A percentile compares a stretch with the other conserved stretches of the same genome.
These are phyloP conservation scores for Scytalopus superciliaris DNA, from an alignment of 2,113 vertebrate genomes.

Conservation along the genomic window DNA sequence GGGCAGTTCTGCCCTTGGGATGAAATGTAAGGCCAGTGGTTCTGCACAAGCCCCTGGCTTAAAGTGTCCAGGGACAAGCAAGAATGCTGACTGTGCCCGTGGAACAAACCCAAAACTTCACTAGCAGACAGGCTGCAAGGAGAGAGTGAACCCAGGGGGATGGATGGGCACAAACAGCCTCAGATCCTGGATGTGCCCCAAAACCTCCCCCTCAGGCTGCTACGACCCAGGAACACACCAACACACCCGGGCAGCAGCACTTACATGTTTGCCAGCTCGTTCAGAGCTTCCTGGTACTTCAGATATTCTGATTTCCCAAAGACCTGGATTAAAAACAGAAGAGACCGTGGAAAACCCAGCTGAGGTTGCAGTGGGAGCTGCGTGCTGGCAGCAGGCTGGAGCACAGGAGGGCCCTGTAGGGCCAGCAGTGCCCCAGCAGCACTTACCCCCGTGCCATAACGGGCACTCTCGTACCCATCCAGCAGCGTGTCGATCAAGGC, in stretches of 20 bases:
- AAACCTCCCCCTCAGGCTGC: rapidly evolving
- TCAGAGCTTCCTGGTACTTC: slow-evolving; percentile 86
- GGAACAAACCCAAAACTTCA: neutral
- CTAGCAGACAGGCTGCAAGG: neutral
- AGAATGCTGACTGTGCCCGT: rapidly evolving
- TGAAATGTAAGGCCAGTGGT: neutral
- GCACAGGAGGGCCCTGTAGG: rapidly evolving
- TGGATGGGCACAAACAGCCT: too few relatives aligned
- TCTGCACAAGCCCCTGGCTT: neutral
- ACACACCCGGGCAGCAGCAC: slow-evolving; percentile 1
- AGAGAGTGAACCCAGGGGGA: neutral
- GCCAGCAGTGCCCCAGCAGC: rapidly evolving
- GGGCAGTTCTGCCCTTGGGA: neutral
- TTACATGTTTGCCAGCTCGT: slow-evolving; percentile 86
- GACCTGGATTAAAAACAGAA: slow-evolving; percentile 41
- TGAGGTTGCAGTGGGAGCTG: rapidly evolving
- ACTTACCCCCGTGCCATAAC: slow-evolving; percentile 88
- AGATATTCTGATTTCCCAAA: slow-evolving; percentile 88
- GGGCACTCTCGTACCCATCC: slow-evolving; percentile 89
- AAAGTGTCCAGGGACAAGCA: rapidly evolving
- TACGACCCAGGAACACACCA: neutral
- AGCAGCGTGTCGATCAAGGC: slow-evolving; percentile 83
- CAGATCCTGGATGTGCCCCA: neutral
- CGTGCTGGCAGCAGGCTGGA: neutral
- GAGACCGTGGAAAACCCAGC: neutral